Evolutionary conservation across 1,140 invertebrate species (phyloP).

Genomic region (Drosophila ficusphila): DNA sequence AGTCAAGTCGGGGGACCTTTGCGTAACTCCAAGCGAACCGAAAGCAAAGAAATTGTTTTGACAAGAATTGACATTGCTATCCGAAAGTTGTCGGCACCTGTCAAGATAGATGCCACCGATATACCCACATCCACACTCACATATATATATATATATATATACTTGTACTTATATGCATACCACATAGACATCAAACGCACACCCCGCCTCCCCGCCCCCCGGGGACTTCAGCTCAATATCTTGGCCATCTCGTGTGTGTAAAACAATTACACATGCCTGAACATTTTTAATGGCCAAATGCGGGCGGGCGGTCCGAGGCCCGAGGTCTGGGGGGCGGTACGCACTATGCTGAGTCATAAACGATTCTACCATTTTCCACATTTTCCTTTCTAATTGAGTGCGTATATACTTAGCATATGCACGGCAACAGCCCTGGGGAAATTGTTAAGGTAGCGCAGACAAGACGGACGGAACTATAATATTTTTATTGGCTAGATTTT

Average conservation of each 20-base stretch:
- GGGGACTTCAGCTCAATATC: conserved; percentile 9
- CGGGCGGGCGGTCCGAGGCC: conserved; percentile 4
- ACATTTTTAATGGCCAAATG: conserved; percentile 62
- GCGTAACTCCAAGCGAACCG: conserved; percentile 8
- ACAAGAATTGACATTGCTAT: conserved; percentile 48
- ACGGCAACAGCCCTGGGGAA: background rate
- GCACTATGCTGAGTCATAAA: conserved; percentile 64
- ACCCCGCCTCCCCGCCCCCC: background rate
- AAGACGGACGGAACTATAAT: too few relatives aligned
- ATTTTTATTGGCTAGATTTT: too few relatives aligned
- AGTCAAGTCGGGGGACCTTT: background rate
- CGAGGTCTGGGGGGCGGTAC: background rate
- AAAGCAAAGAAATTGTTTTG: conserved; percentile 42
- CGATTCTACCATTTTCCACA: conserved; percentile 57
- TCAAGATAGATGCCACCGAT: conserved; percentile 42
- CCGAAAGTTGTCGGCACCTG: conserved; percentile 62
- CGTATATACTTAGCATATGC: conserved; percentile 51
- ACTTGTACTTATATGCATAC: conserved; percentile 21
- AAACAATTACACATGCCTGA: conserved; percentile 72
- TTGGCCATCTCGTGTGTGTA: conserved; percentile 53
- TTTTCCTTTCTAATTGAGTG: conserved; percentile 70
- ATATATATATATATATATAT: conserved; percentile 12
- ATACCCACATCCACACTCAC: conserved; percentile 5
- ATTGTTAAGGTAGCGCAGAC: background rate
- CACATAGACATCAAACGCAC: conserved; percentile 39